A percentile compares a stretch with the other conserved stretches of the same genome.
These are phyloP conservation scores for Pyrrhosoma nymphula DNA, from an alignment of 2,888 invertebrate genomes.

Conservation along the genomic window DNA sequence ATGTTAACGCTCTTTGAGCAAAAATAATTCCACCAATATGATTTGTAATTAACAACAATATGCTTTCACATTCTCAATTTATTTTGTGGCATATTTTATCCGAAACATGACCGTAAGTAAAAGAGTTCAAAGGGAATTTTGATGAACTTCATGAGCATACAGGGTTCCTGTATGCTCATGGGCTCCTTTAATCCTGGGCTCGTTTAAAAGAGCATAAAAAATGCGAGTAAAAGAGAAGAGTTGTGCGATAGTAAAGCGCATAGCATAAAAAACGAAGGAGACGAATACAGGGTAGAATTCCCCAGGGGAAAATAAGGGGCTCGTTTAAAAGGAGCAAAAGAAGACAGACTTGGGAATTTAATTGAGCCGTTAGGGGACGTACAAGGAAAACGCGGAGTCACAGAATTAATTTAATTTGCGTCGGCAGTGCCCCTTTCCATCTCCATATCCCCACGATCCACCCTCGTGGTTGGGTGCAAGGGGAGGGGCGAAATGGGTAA, in stretches of 20 bases:
- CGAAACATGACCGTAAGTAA: background rate
- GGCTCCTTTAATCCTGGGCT: background rate
- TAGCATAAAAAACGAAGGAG: background rate
- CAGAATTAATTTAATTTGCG: conserved; percentile 59
- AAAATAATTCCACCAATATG: too few species aligned
- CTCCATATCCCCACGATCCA: conserved; percentile 23
- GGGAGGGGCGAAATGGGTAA: background rate
- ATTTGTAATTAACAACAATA: background rate
- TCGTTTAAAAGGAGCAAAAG: background rate
- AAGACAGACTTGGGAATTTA: conserved; percentile 48
- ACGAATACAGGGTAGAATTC: background rate
- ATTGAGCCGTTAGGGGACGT: conserved; percentile 46
- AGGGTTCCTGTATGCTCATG: background rate
- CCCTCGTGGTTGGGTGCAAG: background rate
- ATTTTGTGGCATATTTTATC: background rate
- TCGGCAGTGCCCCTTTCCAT: conserved; percentile 9
- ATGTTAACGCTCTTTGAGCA: too few species aligned
- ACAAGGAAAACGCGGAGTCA: conserved; percentile 66
- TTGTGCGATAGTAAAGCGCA: background rate
- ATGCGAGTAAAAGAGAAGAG: background rate
- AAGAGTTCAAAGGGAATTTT: background rate
- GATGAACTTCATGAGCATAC: too few species aligned
- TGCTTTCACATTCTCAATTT: background rate
- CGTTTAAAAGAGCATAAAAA: background rate
- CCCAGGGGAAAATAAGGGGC: conserved; percentile 1